Evolutionary conservation across 2,888 invertebrate species (phyloP).

Genomic region (Cerastis leucographa): DNA sequence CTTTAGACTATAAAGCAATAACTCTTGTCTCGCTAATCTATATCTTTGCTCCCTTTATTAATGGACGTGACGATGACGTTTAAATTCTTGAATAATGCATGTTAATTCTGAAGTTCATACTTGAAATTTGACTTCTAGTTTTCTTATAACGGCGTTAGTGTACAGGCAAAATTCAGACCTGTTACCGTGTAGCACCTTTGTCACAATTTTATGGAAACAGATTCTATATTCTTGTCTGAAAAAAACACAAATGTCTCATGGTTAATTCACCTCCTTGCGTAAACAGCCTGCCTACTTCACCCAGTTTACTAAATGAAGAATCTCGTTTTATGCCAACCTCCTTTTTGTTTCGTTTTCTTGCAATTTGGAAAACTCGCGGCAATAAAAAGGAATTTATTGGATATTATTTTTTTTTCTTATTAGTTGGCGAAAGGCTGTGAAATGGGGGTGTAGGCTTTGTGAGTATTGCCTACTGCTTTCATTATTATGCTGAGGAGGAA

Average conservation of each 20-base stretch:
- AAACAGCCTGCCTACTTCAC: constrained; percentile 11
- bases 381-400: constrained; percentile 63
- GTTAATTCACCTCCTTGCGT: constrained; percentile 61
- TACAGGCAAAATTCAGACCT: no score
- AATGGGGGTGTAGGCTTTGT: constrained; percentile 1
- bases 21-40: no score
- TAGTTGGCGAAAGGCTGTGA: not conserved
- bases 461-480: not conserved
- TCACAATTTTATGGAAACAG: no score
- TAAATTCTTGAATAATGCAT: no score
- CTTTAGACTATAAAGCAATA: no score
- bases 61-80: no score
- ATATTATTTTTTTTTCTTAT: constrained; percentile 41
- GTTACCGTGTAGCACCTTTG: no score
- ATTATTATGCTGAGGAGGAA: not conserved
- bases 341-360: constrained; percentile 52
- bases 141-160: no score
- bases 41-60: no score
- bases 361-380: constrained; percentile 50
- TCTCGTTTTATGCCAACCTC: constrained; percentile 45
- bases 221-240: no score
- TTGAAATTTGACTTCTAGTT: no score
- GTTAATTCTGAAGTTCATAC: no score
- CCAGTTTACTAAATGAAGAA: constrained; percentile 50
- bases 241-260: constrained; percentile 57